Conservation (phyloP, 2,888 invertebrate species). For the Philereme vetulata region DNA sequence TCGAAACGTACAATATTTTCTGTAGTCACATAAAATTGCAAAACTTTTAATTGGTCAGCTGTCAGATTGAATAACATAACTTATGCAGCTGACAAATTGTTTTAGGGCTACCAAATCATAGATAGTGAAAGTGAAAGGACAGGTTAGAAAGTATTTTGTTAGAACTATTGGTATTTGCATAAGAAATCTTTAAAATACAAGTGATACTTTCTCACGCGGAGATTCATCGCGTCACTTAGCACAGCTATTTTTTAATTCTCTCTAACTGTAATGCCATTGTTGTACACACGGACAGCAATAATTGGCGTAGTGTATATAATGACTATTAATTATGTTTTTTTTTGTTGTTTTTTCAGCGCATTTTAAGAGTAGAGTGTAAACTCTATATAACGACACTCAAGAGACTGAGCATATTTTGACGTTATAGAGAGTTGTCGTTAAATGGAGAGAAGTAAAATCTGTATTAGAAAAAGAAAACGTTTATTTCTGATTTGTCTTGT, state of each 20-base stretch:
- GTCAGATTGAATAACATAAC: conserved; percentile 29
- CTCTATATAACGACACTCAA: too few species aligned
- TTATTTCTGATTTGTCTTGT: too few species aligned
- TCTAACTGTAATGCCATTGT: conserved; percentile 3
- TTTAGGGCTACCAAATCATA: conserved; percentile 53
- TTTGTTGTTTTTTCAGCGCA: too few species aligned
- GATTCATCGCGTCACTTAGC: conserved; percentile 45
- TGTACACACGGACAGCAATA: not conserved
- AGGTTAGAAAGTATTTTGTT: conserved; percentile 77
- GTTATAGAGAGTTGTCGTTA: too few species aligned
- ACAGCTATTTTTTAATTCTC: conserved; percentile 21
- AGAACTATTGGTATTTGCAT: conserved; percentile 75
- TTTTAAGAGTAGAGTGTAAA: too few species aligned
- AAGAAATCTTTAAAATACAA: conserved; percentile 74
- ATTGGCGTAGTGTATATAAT: not conserved
- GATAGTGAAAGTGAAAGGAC: conserved; percentile 67
- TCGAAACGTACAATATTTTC: conserved; percentile 31
- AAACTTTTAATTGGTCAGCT: conserved; percentile 36
- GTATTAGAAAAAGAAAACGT: too few species aligned
- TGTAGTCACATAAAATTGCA: conserved; percentile 28
- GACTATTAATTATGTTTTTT: too few species aligned
- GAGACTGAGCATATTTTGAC: too few species aligned
- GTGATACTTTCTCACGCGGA: conserved; percentile 70
- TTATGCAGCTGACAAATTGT: conserved; percentile 39
- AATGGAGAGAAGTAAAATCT: too few species aligned